Evolutionary conservation across 2,797 vertebrate genomes (phyloP).

Genomic region (Passerculus sandwichensis): DNA sequence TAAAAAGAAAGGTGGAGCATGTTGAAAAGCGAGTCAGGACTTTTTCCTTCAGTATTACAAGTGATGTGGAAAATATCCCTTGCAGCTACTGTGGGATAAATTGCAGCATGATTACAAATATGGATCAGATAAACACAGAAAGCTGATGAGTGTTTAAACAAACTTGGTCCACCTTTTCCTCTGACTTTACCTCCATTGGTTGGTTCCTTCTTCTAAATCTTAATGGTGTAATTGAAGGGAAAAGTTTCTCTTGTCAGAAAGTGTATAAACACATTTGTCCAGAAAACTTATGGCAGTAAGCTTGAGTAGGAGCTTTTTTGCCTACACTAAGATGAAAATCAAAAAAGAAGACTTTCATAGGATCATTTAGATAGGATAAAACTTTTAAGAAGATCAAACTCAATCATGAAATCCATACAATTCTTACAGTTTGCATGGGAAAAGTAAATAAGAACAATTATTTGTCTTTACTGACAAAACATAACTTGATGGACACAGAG

Average conservation of each 20-base stretch:
- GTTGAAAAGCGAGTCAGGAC: neutral
- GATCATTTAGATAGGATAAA: neutral
- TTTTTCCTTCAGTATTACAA: conserved; percentile 9
- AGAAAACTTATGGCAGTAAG: neutral
- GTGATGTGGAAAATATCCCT: conserved; percentile 17
- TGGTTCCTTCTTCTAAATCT: neutral
- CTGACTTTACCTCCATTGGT: neutral
- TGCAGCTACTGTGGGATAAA: conserved; percentile 13
- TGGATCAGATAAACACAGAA: conserved; percentile 8
- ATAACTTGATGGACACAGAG: neutral
- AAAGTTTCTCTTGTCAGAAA: neutral
- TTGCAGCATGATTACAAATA: neutral
- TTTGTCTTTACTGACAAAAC: neutral
- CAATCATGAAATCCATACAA: neutral
- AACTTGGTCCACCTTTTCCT: neutral
- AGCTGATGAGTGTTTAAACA: neutral
- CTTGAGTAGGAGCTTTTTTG: neutral
- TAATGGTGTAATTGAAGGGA: neutral
- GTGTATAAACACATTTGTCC: neutral
- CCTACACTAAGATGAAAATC: neutral
- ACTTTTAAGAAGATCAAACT: neutral
- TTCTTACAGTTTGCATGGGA: neutral
- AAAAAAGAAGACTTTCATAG: neutral
- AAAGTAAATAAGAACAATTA: neutral
- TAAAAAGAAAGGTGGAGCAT: neutral